Evolutionary conservation across 2,888 invertebrate genomes (phyloP), one percentile per base, ranked within the genome.

Genomic region (Thymelicus lineola): DNA sequence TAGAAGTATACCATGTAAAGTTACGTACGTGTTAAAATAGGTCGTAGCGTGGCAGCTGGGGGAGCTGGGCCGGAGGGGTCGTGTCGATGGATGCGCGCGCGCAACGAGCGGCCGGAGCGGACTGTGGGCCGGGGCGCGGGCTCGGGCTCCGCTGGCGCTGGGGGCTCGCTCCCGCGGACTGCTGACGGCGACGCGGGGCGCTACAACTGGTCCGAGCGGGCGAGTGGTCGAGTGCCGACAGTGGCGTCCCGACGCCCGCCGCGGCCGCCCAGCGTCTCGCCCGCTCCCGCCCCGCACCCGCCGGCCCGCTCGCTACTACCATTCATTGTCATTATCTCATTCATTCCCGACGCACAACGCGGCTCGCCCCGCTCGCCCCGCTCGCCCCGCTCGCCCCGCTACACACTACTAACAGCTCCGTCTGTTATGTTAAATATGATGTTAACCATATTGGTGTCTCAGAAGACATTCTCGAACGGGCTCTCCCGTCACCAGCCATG

Each of bases 301-400:
- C 28, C 28, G 28, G 36, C 63, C 53, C 45, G 6, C 45, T 14
- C 20, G 55, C 64, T 42, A 50, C 42, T 55, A 55, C 50, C 64
- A 48, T 48, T 45, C 48, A 35, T 20, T 28, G 58, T 59, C 66
- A 66, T 66, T 66, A 66, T 58, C 58, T 58, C 66, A 59, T 59
- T 66, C 58, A 57, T 48, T 66, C 66, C 58, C 58, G 48, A 36
- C 36, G 28, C 28, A 28, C 28, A 28, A 28, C 3, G 20, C 20
- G 20, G 20, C 20, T 20, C 20, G 20, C 20, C 20, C 20, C 20
- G 20, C 28, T 28, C 28, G 3, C 28, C 3, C 3, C 28, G 28
- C 3, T 28, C 20, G 20, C 20, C 20, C 20, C 20, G 20, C 28
- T 28, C 28, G 3, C 28, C 3, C 3, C 28, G 28, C 3, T 28